Evolutionary conservation across 2,113 vertebrate genomes (phyloP).

Genomic region (Poeciliopsis prolifica): DNA sequence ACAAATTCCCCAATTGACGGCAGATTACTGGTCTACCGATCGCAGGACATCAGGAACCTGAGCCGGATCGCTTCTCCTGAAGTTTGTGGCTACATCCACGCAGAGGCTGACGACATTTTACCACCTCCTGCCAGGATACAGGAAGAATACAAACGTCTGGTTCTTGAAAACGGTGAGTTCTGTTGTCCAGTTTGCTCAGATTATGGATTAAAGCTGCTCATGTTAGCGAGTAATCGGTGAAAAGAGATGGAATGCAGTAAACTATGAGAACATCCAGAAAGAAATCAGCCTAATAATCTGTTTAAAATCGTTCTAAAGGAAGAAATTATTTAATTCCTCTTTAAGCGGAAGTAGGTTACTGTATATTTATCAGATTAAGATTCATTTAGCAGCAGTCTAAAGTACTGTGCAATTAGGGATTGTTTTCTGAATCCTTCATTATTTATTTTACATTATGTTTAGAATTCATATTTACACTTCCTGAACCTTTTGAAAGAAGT

Average conservation of each 20-base stretch:
- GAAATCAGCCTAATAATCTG: background rate
- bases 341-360: background rate
- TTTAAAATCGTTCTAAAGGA: background rate
- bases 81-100: slow-evolving; percentile 91
- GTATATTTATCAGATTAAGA: background rate
- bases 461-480: too few relatives aligned
- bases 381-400: background rate
- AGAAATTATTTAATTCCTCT: background rate
- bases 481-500: too few relatives aligned
- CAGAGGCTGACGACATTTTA: slow-evolving; percentile 77
- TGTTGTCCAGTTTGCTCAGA: slow-evolving; percentile 11
- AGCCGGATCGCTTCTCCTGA: slow-evolving; percentile 90
- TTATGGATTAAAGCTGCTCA: background rate
- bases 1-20: slow-evolving; percentile 82
- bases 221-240: background rate
- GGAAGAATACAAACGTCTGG: slow-evolving; percentile 48
- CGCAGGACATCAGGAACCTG: slow-evolving; percentile 92
- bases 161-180: slow-evolving; percentile 49
- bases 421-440: too few relatives aligned
- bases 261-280: too few relatives aligned
- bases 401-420: background rate
- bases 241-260: background rate
- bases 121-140: slow-evolving; percentile 67
- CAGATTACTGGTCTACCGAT: slow-evolving; percentile 91
- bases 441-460: too few relatives aligned